phyloP scores from a whole-genome alignment of 1,140 invertebrate genomes.

The Orius laevigatus region DNA sequence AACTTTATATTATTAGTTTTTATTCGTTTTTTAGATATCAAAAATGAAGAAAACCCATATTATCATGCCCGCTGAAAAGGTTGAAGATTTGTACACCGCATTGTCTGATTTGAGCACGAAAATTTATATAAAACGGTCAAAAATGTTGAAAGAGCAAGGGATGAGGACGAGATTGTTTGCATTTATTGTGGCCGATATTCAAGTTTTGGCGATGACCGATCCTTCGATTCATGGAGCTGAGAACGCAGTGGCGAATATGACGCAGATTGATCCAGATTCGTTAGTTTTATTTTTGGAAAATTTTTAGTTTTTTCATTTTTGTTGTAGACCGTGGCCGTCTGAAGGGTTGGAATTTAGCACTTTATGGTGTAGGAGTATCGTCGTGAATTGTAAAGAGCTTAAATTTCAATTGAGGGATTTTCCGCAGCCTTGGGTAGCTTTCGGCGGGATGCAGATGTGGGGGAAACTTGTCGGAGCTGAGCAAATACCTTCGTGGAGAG shows the following conservation, averaged over 20 bases:
- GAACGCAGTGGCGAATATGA: slow-evolving; percentile 53
- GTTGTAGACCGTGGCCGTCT: slow-evolving; percentile 67
- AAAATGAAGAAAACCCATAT: slow-evolving; percentile 64
- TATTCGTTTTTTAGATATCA: slow-evolving; percentile 29
- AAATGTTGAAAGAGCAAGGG: slow-evolving; percentile 53
- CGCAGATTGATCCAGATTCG: slow-evolving; percentile 63
- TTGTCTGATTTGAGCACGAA: slow-evolving; percentile 79
- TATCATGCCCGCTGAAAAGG: slow-evolving; percentile 65
- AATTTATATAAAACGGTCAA: slow-evolving; percentile 86
- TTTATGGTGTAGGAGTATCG: slow-evolving; percentile 79
- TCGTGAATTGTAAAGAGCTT: slow-evolving; percentile 65
- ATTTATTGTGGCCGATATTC: slow-evolving; percentile 60
- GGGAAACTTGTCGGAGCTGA: slow-evolving; percentile 83
- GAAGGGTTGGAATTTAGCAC: slow-evolving; percentile 81
- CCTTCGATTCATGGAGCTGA: slow-evolving; percentile 67
- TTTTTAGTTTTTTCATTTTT: slow-evolving; percentile 2
- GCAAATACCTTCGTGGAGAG: slow-evolving; percentile 59
- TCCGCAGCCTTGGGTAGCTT: slow-evolving; percentile 75
- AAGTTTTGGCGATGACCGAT: slow-evolving; percentile 76
- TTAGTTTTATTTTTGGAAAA: slow-evolving; percentile 20
- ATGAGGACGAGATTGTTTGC: slow-evolving; percentile 61
- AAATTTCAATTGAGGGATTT: slow-evolving; percentile 87
- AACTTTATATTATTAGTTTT: neutral
- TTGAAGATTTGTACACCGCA: slow-evolving; percentile 76
- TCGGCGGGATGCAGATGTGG: slow-evolving; percentile 69